phyloP scores from a whole-genome alignment of 2,113 vertebrate genomes.

The Myiozetetes cayanensis region DNA sequence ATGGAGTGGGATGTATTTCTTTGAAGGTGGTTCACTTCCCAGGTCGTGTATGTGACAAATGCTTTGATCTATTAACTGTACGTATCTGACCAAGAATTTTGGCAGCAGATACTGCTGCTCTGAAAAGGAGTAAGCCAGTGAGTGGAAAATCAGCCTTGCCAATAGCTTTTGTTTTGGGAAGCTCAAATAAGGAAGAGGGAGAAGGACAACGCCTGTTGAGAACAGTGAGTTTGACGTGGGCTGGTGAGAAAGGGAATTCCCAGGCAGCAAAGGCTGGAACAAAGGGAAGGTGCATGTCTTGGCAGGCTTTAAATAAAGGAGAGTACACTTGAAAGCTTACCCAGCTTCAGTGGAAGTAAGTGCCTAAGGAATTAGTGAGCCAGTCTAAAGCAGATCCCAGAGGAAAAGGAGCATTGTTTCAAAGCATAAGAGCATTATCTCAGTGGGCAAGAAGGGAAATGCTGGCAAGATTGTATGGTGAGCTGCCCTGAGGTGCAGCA shows the following conservation, averaged over 20 bases:
- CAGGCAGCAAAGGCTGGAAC: neutral
- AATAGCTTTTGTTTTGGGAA: neutral
- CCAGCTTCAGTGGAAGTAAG: neutral
- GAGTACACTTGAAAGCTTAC: neutral
- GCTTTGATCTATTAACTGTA: neutral
- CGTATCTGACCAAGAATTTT: neutral
- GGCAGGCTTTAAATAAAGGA: neutral
- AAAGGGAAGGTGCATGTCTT: neutral
- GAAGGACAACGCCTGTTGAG: neutral
- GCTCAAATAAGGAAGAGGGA: neutral
- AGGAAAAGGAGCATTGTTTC: neutral
- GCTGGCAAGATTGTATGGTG: neutral
- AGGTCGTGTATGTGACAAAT: rapidly evolving
- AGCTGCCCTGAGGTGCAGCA: neutral
- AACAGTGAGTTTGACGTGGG: neutral
- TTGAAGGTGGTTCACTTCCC: neutral
- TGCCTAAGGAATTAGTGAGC: neutral
- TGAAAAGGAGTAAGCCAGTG: neutral
- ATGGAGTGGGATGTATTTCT: neutral
- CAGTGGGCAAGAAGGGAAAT: neutral
- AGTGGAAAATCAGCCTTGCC: neutral
- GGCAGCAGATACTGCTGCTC: neutral
- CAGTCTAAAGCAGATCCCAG: neutral
- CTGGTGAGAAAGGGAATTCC: slow-evolving; percentile 7
- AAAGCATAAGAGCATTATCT: neutral